Conservation (phyloP, 2,888 invertebrate species). For the Rhynchonema sp. region DNA sequence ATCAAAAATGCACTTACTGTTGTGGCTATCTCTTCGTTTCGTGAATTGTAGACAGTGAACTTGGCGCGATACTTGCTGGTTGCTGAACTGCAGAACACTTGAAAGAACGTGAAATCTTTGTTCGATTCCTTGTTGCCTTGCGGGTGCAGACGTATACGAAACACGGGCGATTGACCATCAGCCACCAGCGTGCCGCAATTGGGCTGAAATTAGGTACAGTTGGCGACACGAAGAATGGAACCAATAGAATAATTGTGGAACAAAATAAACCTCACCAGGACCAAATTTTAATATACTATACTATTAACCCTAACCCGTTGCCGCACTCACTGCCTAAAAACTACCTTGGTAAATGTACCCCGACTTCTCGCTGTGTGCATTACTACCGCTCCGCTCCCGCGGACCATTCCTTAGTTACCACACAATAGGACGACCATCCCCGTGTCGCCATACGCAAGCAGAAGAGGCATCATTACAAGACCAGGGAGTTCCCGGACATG, state of each 20-base stretch:
- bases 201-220: neutral
- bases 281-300: no score
- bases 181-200: neutral
- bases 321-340: no score
- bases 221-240: neutral
- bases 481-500: no score
- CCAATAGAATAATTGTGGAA: neutral
- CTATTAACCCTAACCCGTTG: no score
- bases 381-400: no score
- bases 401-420: no score
- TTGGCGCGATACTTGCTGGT: constrained; percentile 18
- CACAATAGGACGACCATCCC: no score
- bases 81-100: constrained; percentile 16
- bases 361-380: no score
- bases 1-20: constrained; percentile 11
- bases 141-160: constrained; percentile 25
- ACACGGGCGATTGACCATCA: constrained; percentile 8
- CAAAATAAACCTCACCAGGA: neutral
- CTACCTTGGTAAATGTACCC: no score
- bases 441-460: no score
- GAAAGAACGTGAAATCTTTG: constrained; percentile 27
- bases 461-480: no score
- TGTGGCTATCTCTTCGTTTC: constrained; percentile 23
- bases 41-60: constrained; percentile 21
- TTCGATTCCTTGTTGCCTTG: constrained; percentile 28